Percentiles rank a stretch among this genome's conserved stretches.
Conservation (phyloP, 2,888 invertebrate genomes). For the Meganola albula region DNA sequence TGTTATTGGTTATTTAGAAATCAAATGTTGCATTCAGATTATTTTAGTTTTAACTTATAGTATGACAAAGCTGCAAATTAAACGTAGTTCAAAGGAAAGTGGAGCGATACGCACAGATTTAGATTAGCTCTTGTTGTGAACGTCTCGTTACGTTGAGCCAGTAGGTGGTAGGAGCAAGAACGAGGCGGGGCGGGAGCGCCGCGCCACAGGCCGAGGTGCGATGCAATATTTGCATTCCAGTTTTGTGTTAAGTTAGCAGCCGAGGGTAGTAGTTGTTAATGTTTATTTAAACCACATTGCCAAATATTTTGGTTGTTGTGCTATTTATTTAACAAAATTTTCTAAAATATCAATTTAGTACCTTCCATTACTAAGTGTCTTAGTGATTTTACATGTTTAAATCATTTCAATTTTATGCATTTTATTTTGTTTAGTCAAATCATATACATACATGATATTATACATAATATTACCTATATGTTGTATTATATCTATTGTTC, state of each 20-base stretch:
- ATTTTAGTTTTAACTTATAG: conserved; percentile 63
- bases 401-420: conserved; percentile 77
- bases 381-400: conserved; percentile 69
- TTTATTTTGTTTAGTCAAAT: conserved; percentile 76
- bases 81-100: conserved; percentile 70
- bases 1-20: conserved; percentile 66
- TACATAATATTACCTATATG: conserved; percentile 56
- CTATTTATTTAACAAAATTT: conserved; percentile 67
- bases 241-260: conserved; percentile 70
- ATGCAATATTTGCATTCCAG: conserved; percentile 78
- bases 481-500: conserved; percentile 71
- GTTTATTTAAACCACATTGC: conserved; percentile 70
- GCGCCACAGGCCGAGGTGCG: conserved; percentile 59
- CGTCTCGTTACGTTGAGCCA: conserved; percentile 43
- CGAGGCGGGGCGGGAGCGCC: conserved; percentile 18
- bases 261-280: conserved; percentile 66
- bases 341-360: conserved; percentile 69
- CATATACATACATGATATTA: conserved; percentile 73
- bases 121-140: conserved; percentile 58
- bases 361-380: conserved; percentile 70
- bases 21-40: conserved; percentile 72
- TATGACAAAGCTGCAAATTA: conserved; percentile 67
- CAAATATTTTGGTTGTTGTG: conserved; percentile 75
- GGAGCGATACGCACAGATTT: conserved; percentile 71
- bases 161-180: no score